Evolutionary conservation across 2,888 invertebrate genomes (phyloP), one percentile per base, ranked within the genome.

Genomic region (Lacanobia wlatinum): DNA sequence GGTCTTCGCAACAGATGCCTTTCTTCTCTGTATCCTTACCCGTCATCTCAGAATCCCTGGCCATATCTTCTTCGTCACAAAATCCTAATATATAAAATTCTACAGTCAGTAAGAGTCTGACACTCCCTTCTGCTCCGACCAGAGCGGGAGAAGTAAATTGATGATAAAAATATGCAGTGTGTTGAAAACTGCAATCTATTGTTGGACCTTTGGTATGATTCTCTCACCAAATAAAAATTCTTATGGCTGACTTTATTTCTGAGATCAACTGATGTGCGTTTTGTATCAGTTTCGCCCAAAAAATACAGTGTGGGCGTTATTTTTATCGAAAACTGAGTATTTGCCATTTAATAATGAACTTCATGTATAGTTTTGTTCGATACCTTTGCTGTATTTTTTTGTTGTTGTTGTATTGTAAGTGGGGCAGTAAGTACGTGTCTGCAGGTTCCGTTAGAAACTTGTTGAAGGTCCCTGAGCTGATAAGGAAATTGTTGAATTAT

Each of bases 381-480:
- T 21, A 68, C 14, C 18, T 23, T 40, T 48, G 38, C 34, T 68
- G 28, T 6, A 18, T 61, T n/a, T 23, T 59, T 73, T 50, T 12
- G 40, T 18, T 18, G 40, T 59, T 50, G 40, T 50, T 38, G 7
- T 38, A 23, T 71, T 8, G 21, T 38, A 73, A 43, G 50, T 75
- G 46, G 58, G 43, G n/a, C 56, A 64, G 43, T 18, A 34, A 18
- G 28, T 59, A 76, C 76, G 73, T 75, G 76, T 59, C 76, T 28
- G 28, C 46, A 21, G 59, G 52, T 52, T 53, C 18, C 5, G 18
- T 23, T 76, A 34, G 53, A 76, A 76, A 67, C 50, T 18, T 50
- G 12, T 52, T 38, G 58, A 74, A 64, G 75, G 56, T 74, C 21
- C 28, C 18, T 28, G 21, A 21, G 53, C 23, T 55, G 53, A n/a